A percentile compares a stretch with the other conserved stretches of the same genome.
Conservation (phyloP, 2,113 vertebrate species). For the Cavia porcellus region DNA sequence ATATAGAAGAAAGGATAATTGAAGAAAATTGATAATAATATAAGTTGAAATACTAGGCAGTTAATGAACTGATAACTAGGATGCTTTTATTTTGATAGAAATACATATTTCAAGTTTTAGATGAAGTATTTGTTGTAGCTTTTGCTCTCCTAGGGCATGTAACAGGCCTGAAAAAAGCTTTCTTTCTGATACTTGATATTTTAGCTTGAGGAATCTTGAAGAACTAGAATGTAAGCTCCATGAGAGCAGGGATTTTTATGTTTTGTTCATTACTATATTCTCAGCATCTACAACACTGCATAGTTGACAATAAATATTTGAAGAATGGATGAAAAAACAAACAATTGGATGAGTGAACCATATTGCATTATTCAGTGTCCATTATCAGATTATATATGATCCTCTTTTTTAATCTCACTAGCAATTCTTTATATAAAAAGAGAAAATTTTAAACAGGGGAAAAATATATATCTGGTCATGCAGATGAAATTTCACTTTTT, state of each 20-base stretch:
- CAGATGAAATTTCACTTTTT: no score
- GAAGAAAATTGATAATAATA: conserved; percentile 23
- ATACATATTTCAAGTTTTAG: conserved; percentile 32
- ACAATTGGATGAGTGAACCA: background rate
- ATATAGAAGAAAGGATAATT: conserved; percentile 24
- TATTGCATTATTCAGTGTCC: conserved; percentile 40
- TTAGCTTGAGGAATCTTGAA: conserved; percentile 42
- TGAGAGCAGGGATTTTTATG: conserved; percentile 64
- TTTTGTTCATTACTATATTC: conserved; percentile 62
- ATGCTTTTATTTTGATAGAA: conserved; percentile 61
- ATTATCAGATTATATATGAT: background rate
- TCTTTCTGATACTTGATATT: background rate
- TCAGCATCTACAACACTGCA: background rate
- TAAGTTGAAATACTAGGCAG: conserved; percentile 56
- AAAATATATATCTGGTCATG: background rate
- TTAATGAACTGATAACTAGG: conserved; percentile 34
- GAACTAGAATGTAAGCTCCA: conserved; percentile 76
- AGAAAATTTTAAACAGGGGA: conserved; percentile 40
- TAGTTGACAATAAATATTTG: conserved; percentile 61
- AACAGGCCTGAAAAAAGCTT: conserved; percentile 20
- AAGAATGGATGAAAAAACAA: conserved; percentile 4
- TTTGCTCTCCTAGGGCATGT: conserved; percentile 6
- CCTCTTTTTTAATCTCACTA: background rate
- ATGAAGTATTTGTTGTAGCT: background rate
- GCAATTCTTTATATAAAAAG: conserved; percentile 37